phyloP scores from a whole-genome alignment of 2,113 vertebrate genomes.

The Thunnus thynnus region DNA sequence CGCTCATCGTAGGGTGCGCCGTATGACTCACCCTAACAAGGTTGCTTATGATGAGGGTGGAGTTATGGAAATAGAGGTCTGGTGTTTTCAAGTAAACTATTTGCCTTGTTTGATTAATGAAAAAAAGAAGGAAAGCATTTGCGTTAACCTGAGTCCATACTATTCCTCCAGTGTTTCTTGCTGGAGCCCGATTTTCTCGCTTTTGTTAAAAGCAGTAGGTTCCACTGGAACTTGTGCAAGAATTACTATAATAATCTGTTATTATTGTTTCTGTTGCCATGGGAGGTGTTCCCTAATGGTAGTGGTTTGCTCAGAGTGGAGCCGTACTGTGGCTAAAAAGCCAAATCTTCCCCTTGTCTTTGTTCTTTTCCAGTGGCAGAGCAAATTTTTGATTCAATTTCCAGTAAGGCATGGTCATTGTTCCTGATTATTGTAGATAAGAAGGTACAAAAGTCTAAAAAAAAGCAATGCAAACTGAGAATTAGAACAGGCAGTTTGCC shows the following conservation, averaged over 20 bases:
- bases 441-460: slow-evolving; percentile 23
- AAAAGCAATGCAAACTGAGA: slow-evolving; percentile 4
- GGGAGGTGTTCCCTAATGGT: slow-evolving; percentile 61
- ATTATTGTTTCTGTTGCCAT: slow-evolving; percentile 68
- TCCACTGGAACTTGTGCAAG: slow-evolving; percentile 40
- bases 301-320: slow-evolving; percentile 34
- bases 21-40: slow-evolving; percentile 70
- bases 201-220: slow-evolving; percentile 54
- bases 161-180: background rate
- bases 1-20: slow-evolving; percentile 22
- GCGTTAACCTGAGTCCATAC: background rate
- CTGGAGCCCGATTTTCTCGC: slow-evolving; percentile 31
- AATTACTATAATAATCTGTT: slow-evolving; percentile 65
- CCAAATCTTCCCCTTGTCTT: slow-evolving; percentile 56
- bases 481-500: slow-evolving; percentile 23
- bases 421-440: slow-evolving; percentile 52
- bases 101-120: background rate
- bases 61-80: background rate
- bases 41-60: slow-evolving; percentile 46
- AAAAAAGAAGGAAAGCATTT: background rate
- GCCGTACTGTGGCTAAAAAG: slow-evolving; percentile 38
- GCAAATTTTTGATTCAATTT: slow-evolving; percentile 59
- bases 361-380: slow-evolving; percentile 46
- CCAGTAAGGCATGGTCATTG: slow-evolving; percentile 52
- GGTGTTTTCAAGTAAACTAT: slow-evolving; percentile 4